A percentile compares a stretch with the other conserved stretches of the same genome.
These are phyloP conservation scores for Cecropterus lyciades DNA, from an alignment of 1,140 invertebrate species.

Conservation along the genomic window DNA sequence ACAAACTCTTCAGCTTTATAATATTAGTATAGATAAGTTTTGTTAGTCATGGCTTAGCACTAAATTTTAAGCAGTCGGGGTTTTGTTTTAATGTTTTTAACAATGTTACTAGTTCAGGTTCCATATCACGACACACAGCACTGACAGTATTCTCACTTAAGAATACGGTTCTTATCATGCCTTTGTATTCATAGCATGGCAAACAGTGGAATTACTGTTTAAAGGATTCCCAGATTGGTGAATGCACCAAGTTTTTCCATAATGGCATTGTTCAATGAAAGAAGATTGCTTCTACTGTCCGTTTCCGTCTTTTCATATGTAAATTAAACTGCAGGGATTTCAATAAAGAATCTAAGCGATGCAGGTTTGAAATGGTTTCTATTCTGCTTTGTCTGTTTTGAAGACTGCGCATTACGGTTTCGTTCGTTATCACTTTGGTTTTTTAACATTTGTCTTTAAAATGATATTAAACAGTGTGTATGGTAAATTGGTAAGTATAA, in stretches of 20 bases:
- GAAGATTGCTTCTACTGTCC: conserved; percentile 25
- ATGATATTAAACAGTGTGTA: no score
- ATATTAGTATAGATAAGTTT: no score
- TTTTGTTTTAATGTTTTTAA: no score
- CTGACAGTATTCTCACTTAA: no score
- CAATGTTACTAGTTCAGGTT: no score
- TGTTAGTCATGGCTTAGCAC: no score
- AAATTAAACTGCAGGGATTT: conserved; percentile 27
- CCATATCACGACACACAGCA: no score
- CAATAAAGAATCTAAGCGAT: conserved; percentile 28
- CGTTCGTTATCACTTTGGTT: neutral
- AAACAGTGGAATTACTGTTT: neutral
- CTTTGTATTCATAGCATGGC: neutral
- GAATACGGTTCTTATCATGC: neutral
- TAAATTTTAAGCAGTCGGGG: no score
- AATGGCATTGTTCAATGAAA: conserved; percentile 21
- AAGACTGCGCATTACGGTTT: neutral
- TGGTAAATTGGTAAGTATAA: no score
- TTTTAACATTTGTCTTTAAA: no score
- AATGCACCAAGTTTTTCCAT: conserved; percentile 25
- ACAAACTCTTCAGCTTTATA: no score
- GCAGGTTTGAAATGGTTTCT: conserved; percentile 18
- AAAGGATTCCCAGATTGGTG: conserved; percentile 3
- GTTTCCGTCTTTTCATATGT: conserved; percentile 14
- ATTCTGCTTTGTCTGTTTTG: conserved; percentile 6